Conservation (phyloP, 2,888 invertebrate genomes). For the Cancer borealis region DNA sequence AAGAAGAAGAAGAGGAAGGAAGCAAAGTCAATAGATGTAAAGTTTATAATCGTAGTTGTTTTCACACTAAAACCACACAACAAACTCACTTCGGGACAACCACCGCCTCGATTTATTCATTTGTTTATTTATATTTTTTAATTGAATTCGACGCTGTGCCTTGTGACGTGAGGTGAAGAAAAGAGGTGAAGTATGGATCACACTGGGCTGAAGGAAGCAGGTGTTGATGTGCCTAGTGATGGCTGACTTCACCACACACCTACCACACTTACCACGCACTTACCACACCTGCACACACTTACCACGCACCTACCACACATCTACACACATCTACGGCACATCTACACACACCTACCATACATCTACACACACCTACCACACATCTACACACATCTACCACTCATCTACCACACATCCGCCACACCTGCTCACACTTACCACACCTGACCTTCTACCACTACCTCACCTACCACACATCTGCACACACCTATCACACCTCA, state of each 20-base stretch:
- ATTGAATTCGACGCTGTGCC: background rate
- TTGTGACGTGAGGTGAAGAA: background rate
- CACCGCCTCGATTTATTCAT: background rate
- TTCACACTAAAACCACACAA: background rate
- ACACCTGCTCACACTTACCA: background rate
- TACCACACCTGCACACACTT: too few relatives aligned
- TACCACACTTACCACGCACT: background rate
- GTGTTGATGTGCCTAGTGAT: too few relatives aligned
- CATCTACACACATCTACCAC: too few relatives aligned
- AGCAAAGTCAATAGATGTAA: background rate
- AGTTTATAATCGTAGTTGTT: background rate
- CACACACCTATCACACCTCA: background rate
- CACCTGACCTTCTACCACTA: too few relatives aligned
- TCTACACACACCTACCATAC: background rate
- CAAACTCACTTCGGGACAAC: too few relatives aligned
- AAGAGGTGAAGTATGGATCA: background rate
- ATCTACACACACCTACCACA: background rate
- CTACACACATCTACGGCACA: too few relatives aligned
- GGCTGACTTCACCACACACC: background rate
- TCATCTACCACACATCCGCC: background rate
- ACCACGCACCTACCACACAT: too few relatives aligned
- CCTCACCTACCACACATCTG: background rate
- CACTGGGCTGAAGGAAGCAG: background rate
- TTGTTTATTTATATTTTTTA: background rate
- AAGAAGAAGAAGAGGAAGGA: background rate